A percentile compares a stretch with the other conserved stretches of the same genome.
These are phyloP conservation scores for Cartodere bifasciata DNA, from an alignment of 2,888 invertebrate genomes.

Conservation along the genomic window DNA sequence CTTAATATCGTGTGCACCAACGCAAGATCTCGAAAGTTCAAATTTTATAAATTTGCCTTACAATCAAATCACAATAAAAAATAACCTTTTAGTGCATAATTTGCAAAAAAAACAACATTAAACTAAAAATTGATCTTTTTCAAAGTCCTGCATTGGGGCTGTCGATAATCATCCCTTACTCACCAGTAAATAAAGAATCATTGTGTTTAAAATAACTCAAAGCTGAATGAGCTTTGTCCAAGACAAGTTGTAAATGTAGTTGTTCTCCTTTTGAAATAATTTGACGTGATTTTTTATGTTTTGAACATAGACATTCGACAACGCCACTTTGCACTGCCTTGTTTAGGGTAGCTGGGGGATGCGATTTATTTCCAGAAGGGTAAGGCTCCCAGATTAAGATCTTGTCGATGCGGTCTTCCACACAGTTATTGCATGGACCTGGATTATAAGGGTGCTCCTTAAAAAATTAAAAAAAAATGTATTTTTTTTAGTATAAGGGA, in stretches of 20 bases:
- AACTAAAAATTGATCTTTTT: too few relatives aligned
- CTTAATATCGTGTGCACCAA: too few relatives aligned
- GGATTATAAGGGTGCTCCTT: constrained; percentile 66
- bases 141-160: too few relatives aligned
- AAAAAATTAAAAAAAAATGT: too few relatives aligned
- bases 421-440: constrained; percentile 72
- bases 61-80: too few relatives aligned
- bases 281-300: constrained; percentile 38
- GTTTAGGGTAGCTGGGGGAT: constrained; percentile 39
- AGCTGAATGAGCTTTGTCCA: constrained; percentile 76
- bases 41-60: too few relatives aligned
- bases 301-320: constrained; percentile 62
- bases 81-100: too few relatives aligned
- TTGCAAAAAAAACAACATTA: too few relatives aligned
- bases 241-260: constrained; percentile 66
- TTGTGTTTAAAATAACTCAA: constrained; percentile 80
- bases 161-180: too few relatives aligned
- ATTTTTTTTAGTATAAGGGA: too few relatives aligned
- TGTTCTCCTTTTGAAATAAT: constrained; percentile 71
- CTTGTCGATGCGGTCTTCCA: constrained; percentile 77
- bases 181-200: constrained; percentile 69
- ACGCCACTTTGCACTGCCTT: constrained; percentile 53
- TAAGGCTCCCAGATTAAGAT: constrained; percentile 66
- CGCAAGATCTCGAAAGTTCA: too few relatives aligned
- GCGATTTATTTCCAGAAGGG: constrained; percentile 32